Percentiles rank a stretch among this genome's conserved stretches.
These are phyloP conservation scores for Rhinolophus ferrumequinum DNA, from an alignment of 2,113 vertebrate genomes.

Conservation along the genomic window DNA sequence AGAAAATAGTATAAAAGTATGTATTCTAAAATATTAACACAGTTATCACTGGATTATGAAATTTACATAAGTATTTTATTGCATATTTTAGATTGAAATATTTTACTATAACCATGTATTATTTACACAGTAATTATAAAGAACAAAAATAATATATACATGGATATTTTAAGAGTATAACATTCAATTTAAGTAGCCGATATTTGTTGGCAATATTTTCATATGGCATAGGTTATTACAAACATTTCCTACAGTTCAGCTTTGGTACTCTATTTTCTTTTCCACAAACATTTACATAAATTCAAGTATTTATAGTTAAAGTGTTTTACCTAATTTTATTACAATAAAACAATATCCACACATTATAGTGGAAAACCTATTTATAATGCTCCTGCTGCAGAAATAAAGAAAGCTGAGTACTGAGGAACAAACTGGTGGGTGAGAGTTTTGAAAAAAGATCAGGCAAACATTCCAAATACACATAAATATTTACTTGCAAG, in stretches of 20 bases:
- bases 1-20: not conserved
- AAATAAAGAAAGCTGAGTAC: not conserved
- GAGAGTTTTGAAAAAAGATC: not conserved
- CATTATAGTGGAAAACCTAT: not conserved
- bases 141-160: not conserved
- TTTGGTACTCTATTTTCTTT: not conserved
- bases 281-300: not conserved
- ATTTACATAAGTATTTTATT: not conserved
- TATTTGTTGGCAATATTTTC: not conserved
- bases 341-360: not conserved
- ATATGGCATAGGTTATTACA: not conserved
- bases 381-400: not conserved
- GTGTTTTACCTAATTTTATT: not conserved
- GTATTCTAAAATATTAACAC: not conserved
- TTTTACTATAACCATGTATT: not conserved
- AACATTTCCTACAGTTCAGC: not conserved
- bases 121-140: not conserved
- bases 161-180: not conserved
- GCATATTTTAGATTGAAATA: not conserved
- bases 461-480: not conserved
- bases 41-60: not conserved
- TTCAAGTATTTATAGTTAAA: not conserved
- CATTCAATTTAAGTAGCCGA: not conserved
- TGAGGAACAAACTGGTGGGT: not conserved
- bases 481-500: constrained; percentile 24